These are phyloP conservation scores for Perithous albicinctus DNA, from an alignment of 2,888 invertebrate species.

Conservation along the genomic window DNA sequence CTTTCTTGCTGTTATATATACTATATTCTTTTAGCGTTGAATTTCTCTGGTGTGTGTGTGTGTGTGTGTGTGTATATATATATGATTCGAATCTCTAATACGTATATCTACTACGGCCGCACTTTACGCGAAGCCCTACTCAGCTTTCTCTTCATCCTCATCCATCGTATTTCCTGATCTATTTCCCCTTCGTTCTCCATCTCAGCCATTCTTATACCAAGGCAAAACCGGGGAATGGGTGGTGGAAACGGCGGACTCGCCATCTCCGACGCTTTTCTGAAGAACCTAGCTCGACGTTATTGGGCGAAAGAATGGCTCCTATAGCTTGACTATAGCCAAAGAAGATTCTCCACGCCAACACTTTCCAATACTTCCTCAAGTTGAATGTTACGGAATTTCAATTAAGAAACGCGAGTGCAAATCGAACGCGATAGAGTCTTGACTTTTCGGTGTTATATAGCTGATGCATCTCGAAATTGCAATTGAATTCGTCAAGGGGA, in stretches of 20 bases:
- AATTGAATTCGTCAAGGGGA: neutral
- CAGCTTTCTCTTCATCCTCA: conserved; percentile 42
- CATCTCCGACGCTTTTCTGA: conserved; percentile 43
- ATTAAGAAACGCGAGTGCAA: conserved; percentile 47
- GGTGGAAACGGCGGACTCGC: conserved; percentile 37
- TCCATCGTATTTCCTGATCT: conserved; percentile 36
- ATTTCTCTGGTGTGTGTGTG: too few species aligned
- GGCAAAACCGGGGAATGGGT: conserved; percentile 29
- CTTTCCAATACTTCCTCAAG: conserved; percentile 33
- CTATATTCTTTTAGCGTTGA: conserved; percentile 28
- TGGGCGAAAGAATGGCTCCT: conserved; percentile 58
- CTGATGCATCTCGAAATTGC: conserved; percentile 9
- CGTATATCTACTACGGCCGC: conserved; percentile 20
- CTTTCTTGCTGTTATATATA: conserved; percentile 1
- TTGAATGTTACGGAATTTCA: conserved; percentile 63
- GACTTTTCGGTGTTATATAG: conserved; percentile 3
- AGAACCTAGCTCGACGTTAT: conserved; percentile 53
- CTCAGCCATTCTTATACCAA: conserved; percentile 36
- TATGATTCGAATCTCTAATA: neutral
- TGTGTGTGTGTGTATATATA: conserved; percentile 46
- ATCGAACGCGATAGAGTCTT: conserved; percentile 21
- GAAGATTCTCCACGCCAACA: conserved; percentile 22
- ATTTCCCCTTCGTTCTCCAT: conserved; percentile 31
- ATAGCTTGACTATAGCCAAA: conserved; percentile 43
- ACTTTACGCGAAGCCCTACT: conserved; percentile 35